Conservation (phyloP, 1,140 invertebrate species). For the Calycopis cecrops region DNA sequence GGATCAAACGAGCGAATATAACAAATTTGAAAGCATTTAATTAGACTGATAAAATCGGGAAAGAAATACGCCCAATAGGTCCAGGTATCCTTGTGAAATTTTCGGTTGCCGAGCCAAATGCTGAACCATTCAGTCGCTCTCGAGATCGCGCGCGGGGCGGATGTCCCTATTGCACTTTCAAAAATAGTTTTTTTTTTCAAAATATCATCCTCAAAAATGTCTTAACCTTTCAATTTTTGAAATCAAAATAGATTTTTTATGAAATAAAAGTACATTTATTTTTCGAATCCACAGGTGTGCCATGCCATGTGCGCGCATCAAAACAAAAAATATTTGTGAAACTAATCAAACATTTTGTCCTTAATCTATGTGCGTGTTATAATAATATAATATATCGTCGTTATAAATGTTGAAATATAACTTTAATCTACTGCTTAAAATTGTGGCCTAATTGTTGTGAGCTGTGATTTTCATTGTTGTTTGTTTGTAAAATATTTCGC, state of each 20-base stretch:
- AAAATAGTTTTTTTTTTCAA: too few species aligned
- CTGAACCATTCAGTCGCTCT: constrained; percentile 33
- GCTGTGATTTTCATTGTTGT: constrained; percentile 9
- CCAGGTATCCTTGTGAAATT: constrained; percentile 40
- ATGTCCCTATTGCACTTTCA: constrained; percentile 21
- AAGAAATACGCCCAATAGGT: constrained; percentile 18
- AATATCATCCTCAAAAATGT: too few species aligned
- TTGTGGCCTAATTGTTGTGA: constrained; percentile 9
- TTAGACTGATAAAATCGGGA: constrained; percentile 11
- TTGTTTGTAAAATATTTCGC: constrained; percentile 5
- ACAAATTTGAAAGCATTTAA: constrained; percentile 10
- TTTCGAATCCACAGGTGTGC: constrained; percentile 38
- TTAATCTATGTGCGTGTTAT: constrained; percentile 5
- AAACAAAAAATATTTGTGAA: constrained; percentile 5
- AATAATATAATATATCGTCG: not conserved
- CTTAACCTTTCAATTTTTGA: too few species aligned
- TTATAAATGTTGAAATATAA: not conserved
- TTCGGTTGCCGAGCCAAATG: constrained; percentile 32
- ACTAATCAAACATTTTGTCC: too few species aligned
- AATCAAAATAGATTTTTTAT: constrained; percentile 13
- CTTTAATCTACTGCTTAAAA: constrained; percentile 2
- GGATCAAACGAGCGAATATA: not conserved
- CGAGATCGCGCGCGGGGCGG: constrained; percentile 33
- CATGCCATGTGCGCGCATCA: constrained; percentile 17
- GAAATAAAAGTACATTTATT: constrained; percentile 13